phyloP scores from a whole-genome alignment of 1,140 invertebrate species.

The Steinernema khuongi region DNA sequence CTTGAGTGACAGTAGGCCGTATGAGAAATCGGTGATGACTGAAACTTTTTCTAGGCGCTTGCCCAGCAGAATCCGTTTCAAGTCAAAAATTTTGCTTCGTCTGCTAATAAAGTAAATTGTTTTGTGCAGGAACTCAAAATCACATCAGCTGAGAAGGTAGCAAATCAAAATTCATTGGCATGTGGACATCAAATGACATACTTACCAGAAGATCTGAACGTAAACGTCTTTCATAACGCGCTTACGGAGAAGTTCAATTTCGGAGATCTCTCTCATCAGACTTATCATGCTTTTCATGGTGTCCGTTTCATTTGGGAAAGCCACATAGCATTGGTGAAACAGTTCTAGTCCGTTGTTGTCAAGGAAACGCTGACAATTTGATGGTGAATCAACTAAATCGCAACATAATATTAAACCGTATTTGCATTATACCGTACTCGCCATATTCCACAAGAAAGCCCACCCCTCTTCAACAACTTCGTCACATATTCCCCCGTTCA shows the following conservation, averaged over 20 bases:
- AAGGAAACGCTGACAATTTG: slow-evolving; percentile 54
- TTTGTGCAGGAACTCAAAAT: no score
- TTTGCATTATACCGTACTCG: slow-evolving; percentile 61
- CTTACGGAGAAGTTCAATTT: slow-evolving; percentile 76
- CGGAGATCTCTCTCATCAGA: slow-evolving; percentile 87
- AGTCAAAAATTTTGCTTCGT: no score
- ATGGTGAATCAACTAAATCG: slow-evolving; percentile 57
- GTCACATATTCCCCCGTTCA: slow-evolving; percentile 68
- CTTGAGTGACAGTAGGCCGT: no score
- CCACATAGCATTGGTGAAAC: slow-evolving; percentile 44
- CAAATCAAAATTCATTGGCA: no score
- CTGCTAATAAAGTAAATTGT: no score
- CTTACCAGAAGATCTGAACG: slow-evolving; percentile 71
- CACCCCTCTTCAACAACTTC: slow-evolving; percentile 93
- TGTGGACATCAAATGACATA: no score
- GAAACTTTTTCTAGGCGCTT: no score
- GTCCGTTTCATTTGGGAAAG: slow-evolving; percentile 46
- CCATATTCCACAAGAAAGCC: slow-evolving; percentile 93
- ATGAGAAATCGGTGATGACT: no score
- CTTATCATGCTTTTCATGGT: slow-evolving; percentile 60
- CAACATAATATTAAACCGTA: slow-evolving; percentile 22
- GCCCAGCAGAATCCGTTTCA: no score
- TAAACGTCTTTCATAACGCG: slow-evolving; percentile 78
- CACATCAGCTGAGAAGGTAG: no score
- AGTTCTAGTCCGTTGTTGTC: slow-evolving; percentile 44